Evolutionary conservation across 2,888 invertebrate species (phyloP), one percentile per base, ranked within the genome.

Genomic region (Thereva unica): DNA sequence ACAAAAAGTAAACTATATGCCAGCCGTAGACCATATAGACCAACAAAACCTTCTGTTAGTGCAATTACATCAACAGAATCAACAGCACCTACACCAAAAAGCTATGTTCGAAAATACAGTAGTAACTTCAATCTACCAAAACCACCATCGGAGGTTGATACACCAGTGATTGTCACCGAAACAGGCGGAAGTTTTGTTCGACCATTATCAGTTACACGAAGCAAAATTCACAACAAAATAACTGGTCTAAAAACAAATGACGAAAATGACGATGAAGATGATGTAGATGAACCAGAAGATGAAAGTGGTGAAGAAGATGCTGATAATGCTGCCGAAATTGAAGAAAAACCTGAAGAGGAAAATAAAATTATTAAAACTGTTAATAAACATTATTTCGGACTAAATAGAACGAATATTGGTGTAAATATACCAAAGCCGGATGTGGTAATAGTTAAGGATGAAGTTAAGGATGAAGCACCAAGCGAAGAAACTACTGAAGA

Each of bases 31-130:
- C 68, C 63, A 40, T 69, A 64, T 38, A 72, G 71, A 74, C 74
- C 73, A 73, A 76, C 75, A 71, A 70, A 72, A 71, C 73, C 72
- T 66, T 72, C 71, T 64, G 69, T 71, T n/a, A 54, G 45, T 42
- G 69, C 69, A 49, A 52, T 68, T 68, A 71, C 71, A 68, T 70
- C 70, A 66, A 70, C 71, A 57, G 66, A 56, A 59, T 38, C 57
- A 64, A 50, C 41, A 9, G 40, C 69, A 64, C 44, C 71, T 7
- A 70, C 72, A 34, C 65, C 71, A 49, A 71, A 65, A 64, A 68
- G 56, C 38, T 73, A 71, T 53, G 67, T 71, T 4, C 63, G 74
- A 8, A 74, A 74, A 56, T 74, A 70, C 47, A 67, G 69, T 44
- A 67, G 68, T 6, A 72, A 70, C 23, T 71, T 71, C 35, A 68